These are phyloP conservation scores for Bothrops jararaca DNA, from an alignment of 2,113 vertebrate species.

Conservation along the genomic window DNA sequence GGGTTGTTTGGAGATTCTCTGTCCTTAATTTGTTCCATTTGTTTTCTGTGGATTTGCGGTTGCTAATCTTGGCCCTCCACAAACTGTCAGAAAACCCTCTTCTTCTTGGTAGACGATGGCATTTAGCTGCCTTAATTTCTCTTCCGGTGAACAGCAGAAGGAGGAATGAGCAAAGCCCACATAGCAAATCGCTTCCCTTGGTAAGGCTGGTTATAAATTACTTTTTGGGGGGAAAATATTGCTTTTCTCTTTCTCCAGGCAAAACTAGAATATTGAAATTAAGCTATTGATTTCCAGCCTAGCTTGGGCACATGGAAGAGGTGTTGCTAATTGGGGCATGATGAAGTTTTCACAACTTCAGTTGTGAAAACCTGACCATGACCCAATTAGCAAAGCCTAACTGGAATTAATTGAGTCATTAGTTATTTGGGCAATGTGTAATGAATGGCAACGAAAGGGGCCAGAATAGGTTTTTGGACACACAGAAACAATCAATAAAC, in stretches of 20 bases:
- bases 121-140: background rate
- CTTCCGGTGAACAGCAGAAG: background rate
- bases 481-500: background rate
- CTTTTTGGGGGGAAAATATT: background rate
- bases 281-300: background rate
- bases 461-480: constrained; percentile 9
- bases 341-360: constrained; percentile 22
- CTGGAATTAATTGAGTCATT: constrained; percentile 22
- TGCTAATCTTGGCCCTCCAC: background rate
- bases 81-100: too few relatives aligned
- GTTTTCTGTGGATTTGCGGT: background rate
- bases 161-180: background rate
- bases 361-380: constrained; percentile 3
- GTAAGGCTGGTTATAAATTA: background rate
- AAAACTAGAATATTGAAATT: background rate
- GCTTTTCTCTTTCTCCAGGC: background rate
- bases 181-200: background rate
- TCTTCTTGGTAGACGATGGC: background rate
- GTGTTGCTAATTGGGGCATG: background rate
- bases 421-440: constrained; percentile 19
- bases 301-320: background rate
- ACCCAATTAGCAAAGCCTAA: constrained; percentile 14
- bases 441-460: background rate
- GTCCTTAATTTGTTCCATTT: background rate
- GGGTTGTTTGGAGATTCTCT: too few relatives aligned